Base-by-base conservation (phyloP, 2,888 invertebrate genomes). In the Candidula unifasciata region DNA sequence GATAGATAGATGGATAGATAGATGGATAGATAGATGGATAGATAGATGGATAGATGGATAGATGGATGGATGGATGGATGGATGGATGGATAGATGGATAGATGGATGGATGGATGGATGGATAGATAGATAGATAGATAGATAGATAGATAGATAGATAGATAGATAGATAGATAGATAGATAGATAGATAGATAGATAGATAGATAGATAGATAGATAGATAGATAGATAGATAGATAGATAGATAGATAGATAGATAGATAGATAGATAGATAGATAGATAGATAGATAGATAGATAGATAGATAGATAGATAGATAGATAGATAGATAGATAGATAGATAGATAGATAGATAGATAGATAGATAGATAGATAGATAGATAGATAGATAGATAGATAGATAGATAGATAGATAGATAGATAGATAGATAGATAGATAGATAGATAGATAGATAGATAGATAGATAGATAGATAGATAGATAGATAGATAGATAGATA, bases 121-220 rank as follows among this genome's bases (percentile, higher is more conserved):
- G 66, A 66, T 66, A 66, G 66, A 66, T 66, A 66, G 66, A 66
- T 66, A 66, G 66, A 66, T 66, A 66, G 66, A 66, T 66, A 66
- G 66, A 66, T 66, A 27, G 66, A 66, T 66, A 66, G 66, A 66
- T 66, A 27, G 66, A 66, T 66, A 66, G 27, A 66, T 66, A 27
- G 66, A 44, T 44, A 44, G 44, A 33, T n/a, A 71, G 64, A 64
- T n/a, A 64, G 64, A 27, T n/a, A 27, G n/a, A 64, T 24, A 64
- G 64, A n/a, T 24, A 64, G 64, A 24, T n/a, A 64, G 64, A 64
- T 24, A n/a, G 64, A 64, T n/a, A 27, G 33, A 71, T 21, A 71
- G 33, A 71, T n/a, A 71, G 27, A 71, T 21, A 71, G 30, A 71
- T n/a, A 71, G 33, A 71, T 30, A 71, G 30, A 71, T 21, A 30